A percentile compares a stretch with the other conserved stretches of the same genome.
phyloP scores from a whole-genome alignment of 2,797 vertebrate genomes.

The Melopsittacus undulatus region DNA sequence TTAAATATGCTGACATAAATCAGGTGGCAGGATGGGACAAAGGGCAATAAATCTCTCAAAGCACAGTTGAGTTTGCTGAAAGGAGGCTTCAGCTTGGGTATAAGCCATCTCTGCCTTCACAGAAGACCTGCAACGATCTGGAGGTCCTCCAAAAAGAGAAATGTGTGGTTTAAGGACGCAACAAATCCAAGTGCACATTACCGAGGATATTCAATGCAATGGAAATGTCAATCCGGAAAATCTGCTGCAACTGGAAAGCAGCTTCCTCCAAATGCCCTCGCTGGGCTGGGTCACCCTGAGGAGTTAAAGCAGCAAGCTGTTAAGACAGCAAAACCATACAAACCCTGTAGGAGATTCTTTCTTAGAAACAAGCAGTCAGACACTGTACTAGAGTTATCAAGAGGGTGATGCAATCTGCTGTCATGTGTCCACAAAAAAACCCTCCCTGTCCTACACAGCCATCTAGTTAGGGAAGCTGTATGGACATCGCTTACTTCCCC shows the following conservation, averaged over 20 bases:
- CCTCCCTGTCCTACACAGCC: not conserved
- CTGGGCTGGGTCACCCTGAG: constrained; percentile 65
- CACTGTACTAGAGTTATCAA: not conserved
- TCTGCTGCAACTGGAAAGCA: constrained; percentile 78
- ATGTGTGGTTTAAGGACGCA: constrained; percentile 41
- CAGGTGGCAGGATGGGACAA: constrained; percentile 47
- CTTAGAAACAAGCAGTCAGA: constrained; percentile 10
- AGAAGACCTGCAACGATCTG: constrained; percentile 51
- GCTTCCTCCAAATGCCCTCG: constrained; percentile 80
- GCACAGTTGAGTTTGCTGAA: constrained; percentile 37
- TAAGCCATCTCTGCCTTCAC: constrained; percentile 41
- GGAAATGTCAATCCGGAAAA: constrained; percentile 84
- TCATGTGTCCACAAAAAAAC: not conserved
- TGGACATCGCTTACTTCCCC: not conserved
- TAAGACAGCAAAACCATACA: not conserved
- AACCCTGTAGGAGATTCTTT: not conserved
- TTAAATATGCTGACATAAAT: constrained; percentile 61
- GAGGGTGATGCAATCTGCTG: not conserved
- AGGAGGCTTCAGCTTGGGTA: constrained; percentile 46
- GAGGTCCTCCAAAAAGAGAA: constrained; percentile 48
- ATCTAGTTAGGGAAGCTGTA: not conserved
- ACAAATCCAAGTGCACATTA: constrained; percentile 61
- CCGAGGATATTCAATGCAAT: constrained; percentile 83
- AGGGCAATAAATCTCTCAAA: constrained; percentile 51
- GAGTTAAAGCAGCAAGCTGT: constrained; percentile 44